Conservation (phyloP, 2,113 vertebrate species). For the Cyanocitta stelleri region DNA sequence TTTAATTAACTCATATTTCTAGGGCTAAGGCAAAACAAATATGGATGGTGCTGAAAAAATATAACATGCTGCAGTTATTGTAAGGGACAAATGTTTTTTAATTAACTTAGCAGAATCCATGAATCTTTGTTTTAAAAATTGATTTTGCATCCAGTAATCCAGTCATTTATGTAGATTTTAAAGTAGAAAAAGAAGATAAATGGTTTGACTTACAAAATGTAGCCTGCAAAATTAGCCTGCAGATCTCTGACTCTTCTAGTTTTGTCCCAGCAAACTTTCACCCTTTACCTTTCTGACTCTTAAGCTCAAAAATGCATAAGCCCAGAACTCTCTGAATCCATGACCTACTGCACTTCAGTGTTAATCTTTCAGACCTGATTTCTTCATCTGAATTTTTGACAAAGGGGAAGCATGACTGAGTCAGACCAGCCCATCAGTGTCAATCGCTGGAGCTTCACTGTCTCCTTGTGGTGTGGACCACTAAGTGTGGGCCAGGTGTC, state of each 20-base stretch:
- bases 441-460: not conserved
- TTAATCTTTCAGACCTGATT: not conserved
- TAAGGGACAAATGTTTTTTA: not conserved
- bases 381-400: not conserved
- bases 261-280: not conserved
- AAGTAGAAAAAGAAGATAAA: not conserved
- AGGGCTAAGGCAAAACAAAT: not conserved
- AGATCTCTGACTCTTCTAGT: not conserved
- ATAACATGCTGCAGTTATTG: not conserved
- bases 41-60: not conserved
- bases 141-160: not conserved
- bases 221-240: not conserved
- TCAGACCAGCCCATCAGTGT: not conserved
- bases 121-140: not conserved
- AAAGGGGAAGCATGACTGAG: not conserved
- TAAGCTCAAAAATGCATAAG: not conserved
- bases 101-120: not conserved
- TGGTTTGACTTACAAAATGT: not conserved
- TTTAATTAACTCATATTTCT: not conserved
- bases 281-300: not conserved
- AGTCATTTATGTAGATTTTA: not conserved
- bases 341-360: accelerated
- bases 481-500: no score
- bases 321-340: not conserved
- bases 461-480: not conserved